These are phyloP conservation scores for Rhagoletis pomonella DNA, from an alignment of 1,140 invertebrate species.

Conservation along the genomic window DNA sequence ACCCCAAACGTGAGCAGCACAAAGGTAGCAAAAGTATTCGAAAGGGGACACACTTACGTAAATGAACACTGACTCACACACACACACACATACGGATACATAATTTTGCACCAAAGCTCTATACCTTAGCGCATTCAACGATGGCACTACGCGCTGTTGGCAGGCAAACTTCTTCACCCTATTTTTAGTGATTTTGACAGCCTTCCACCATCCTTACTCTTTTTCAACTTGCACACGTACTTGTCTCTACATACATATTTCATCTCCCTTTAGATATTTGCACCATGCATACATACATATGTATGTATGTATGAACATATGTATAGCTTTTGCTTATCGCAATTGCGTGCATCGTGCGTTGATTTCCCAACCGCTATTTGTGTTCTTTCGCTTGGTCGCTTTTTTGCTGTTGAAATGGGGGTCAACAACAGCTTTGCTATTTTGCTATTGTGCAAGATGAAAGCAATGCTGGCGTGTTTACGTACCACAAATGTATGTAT, in stretches of 20 bases:
- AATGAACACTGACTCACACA: background rate
- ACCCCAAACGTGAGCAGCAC: conserved; percentile 27
- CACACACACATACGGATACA: background rate
- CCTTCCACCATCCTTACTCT: background rate
- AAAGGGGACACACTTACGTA: conserved; percentile 3
- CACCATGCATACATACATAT: background rate
- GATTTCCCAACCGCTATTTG: conserved; percentile 47
- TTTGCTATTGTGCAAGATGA: conserved; percentile 26
- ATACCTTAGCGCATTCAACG: no score
- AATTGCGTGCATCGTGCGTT: conserved; percentile 43
- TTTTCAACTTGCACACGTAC: background rate
- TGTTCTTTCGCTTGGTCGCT: background rate
- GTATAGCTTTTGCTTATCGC: conserved; percentile 5
- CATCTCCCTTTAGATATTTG: conserved; percentile 3
- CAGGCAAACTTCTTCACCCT: conserved; percentile 2
- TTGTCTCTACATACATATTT: background rate
- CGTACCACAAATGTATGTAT: background rate
- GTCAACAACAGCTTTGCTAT: conserved; percentile 43
- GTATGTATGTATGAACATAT: no score
- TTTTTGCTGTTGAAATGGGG: conserved; percentile 13
- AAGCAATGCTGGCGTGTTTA: background rate
- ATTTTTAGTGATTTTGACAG: background rate
- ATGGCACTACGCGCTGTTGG: background rate
- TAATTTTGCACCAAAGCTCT: background rate
- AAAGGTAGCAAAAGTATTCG: conserved; percentile 19